Base-by-base conservation (phyloP, 2,797 vertebrate genomes). In the Tachyglossus aculeatus region DNA sequence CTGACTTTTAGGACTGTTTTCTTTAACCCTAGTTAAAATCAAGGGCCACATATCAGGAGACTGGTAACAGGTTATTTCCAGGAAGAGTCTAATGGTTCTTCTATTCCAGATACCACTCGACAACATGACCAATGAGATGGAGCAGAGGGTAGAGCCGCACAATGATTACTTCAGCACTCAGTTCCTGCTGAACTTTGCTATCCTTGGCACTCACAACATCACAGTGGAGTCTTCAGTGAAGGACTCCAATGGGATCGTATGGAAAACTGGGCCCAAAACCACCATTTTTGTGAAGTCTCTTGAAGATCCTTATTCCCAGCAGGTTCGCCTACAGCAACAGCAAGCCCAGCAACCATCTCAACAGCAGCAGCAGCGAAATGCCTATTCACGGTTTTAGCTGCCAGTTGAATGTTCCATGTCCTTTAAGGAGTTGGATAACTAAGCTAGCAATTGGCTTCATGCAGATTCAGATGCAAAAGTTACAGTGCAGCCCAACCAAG, bases 101-200 rank as follows among this genome's bases (percentile, higher is more conserved):
- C 53, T 82, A 5, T 90, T 86, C 48, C 86, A 99, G 97, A 91
- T 97, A 61, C 93, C 96, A 38, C 84, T 95, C 2, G 97, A 99
- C 65, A 89, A 76, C 32, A 94, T 95, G 91, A 96, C 94, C 21
- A 98, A 96, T 31, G 98, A 99, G 91, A 98, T 99, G 69, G 96
- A 98, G 81, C 97, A 99, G 92, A 94, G 93, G 11, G 98, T 99
- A 1, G 97, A 98, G 62, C 98, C 98, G 3, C 98, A 99, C 84
- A 99, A 99, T 0, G 98, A 99, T 89, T 99, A 98, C 90, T 99
- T 99, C 92, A 99, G 98, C 93, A 99, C 96, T 54, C 98, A 98
- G 81, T 98, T 99, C 81, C 87, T 99, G 74, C 88, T 99, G 54
- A 98, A 98, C 89, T 98, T 98, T 70, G 91, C 94, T 19, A 88